Evolutionary conservation across 2,888 invertebrate species (phyloP), one percentile per base, ranked within the genome.

Genomic region (Ferdinandea cuprea): DNA sequence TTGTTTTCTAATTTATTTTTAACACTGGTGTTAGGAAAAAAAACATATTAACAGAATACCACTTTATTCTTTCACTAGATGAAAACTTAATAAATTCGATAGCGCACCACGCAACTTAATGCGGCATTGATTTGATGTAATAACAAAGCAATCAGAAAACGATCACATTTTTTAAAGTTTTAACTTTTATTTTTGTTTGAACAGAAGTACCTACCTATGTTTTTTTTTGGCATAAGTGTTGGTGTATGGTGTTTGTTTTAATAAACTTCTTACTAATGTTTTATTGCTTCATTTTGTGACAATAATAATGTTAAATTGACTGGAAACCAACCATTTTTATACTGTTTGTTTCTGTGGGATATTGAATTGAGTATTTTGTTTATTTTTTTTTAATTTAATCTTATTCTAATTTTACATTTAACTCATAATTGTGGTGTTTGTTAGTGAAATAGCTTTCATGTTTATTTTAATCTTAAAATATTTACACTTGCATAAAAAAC

Each of bases 291-390:
- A 40, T 50, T 58, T 42, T 37, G 17, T 54, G 46, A 56, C 77
- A 65, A 63, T 56, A 65, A 19, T 72, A 17, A 44, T 56, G 25
- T 73, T 46, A 68, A 79, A 80, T 80, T 80, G 74, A 76, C 80
- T 71, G 46, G 76, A 80, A 80, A 76, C 76, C 65, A 80, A 80
- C 58, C 50, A 59, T 59, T 54, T 2, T 52, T 48, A 32, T 32
- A n/a, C 3, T 25, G 9, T 37, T 28, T 48, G 21, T 71, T 63
- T 42, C 13, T 56, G 21, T 37, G 48, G 50, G 13, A 63, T 65
- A 59, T 59, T 44, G 21, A 32, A 54, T 42, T 54, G 30, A 35
- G 19, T 42, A 21, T 63, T 56, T 65, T 44, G 21, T 13, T 63
- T 48, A 9, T 40, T 28, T n/a, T 17, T n/a, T 44, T 59, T 25